These are phyloP conservation scores for Cecropterus lyciades DNA, from an alignment of 1,140 invertebrate genomes.

Conservation along the genomic window DNA sequence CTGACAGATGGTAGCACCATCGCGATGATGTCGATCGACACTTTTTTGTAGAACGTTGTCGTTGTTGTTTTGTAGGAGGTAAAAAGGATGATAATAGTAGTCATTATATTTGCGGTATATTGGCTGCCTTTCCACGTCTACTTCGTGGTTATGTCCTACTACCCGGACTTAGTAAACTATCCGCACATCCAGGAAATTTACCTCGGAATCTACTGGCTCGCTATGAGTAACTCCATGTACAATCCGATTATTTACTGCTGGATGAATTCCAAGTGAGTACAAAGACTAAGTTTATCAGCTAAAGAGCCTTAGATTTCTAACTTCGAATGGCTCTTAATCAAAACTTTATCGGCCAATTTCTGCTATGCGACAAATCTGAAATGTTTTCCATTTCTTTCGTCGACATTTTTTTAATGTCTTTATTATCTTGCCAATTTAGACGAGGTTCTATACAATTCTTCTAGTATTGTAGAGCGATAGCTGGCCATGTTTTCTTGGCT, in stretches of 20 bases:
- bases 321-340: no score
- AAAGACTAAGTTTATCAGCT: background rate
- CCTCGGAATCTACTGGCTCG: conserved; percentile 95
- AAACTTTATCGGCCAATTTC: no score
- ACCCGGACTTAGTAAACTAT: conserved; percentile 90
- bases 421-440: conserved; percentile 88
- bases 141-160: conserved; percentile 93
- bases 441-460: conserved; percentile 95
- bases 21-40: no score
- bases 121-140: conserved; percentile 97
- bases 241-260: conserved; percentile 98
- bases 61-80: conserved; percentile 89
- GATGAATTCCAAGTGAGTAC: conserved; percentile 96
- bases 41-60: no score
- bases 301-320: no score
- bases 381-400: no score
- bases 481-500: no score
- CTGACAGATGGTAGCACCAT: no score
- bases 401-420: background rate
- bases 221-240: conserved; percentile 98
- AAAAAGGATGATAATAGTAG: conserved; percentile 97
- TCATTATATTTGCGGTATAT: conserved; percentile 94
- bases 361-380: no score
- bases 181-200: conserved; percentile 96
- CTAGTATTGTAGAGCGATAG: conserved; percentile 90